phyloP scores from a whole-genome alignment of 2,888 invertebrate species.

The Sympetrum striolatum region DNA sequence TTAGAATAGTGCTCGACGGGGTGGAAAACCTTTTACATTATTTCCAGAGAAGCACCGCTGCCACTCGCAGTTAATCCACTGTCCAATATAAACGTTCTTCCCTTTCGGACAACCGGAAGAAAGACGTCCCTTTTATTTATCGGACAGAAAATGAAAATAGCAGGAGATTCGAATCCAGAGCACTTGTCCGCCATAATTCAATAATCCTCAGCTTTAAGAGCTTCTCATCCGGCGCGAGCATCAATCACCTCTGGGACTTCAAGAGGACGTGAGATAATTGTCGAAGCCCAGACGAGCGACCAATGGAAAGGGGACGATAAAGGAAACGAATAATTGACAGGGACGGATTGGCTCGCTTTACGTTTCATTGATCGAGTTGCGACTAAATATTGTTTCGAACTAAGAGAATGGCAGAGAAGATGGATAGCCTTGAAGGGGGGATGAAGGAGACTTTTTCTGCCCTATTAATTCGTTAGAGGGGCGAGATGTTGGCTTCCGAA shows the following conservation, averaged over 20 bases:
- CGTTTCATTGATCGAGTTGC: background rate
- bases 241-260: background rate
- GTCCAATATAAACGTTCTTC: background rate
- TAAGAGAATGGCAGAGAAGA: background rate
- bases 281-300: background rate
- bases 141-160: background rate
- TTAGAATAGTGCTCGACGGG: background rate
- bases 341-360: background rate
- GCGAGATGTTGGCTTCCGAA: background rate
- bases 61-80: background rate
- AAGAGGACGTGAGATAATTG: background rate
- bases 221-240: background rate
- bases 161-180: background rate
- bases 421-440: background rate
- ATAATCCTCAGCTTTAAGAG: background rate
- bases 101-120: background rate
- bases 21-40: background rate
- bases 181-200: background rate
- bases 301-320: background rate
- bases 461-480: background rate
- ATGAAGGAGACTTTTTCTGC: background rate
- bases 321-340: background rate
- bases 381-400: background rate
- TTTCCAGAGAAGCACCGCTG: background rate
- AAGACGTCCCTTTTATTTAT: background rate